Conservation (phyloP, 2,797 vertebrate genomes). For the Saxicola maurus region DNA sequence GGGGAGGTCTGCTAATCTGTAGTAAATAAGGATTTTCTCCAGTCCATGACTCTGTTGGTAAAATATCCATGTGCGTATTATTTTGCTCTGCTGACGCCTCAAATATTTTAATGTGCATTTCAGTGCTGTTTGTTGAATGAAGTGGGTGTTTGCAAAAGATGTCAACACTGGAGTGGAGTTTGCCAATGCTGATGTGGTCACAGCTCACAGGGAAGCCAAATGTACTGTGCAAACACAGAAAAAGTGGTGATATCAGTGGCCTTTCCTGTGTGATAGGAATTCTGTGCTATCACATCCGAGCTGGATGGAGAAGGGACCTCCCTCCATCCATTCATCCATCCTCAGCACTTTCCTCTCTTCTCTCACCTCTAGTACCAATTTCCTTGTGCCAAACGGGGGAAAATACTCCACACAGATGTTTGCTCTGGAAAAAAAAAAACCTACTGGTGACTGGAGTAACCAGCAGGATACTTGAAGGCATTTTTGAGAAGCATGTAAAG, state of each 20-base stretch:
- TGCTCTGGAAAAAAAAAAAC: neutral
- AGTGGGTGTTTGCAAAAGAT: neutral
- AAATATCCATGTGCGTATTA: neutral
- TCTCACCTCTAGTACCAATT: neutral
- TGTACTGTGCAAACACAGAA: neutral
- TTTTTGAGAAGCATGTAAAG: neutral
- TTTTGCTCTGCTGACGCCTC: neutral
- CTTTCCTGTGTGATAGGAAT: neutral
- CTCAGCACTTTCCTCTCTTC: neutral
- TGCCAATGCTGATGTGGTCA: neutral
- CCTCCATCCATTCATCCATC: neutral
- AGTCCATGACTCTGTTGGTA: neutral
- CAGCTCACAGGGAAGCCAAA: neutral
- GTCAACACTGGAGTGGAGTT: neutral
- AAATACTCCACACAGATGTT: neutral
- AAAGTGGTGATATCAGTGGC: neutral
- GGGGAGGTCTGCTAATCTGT: neutral
- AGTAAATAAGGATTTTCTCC: neutral
- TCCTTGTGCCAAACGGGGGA: neutral
- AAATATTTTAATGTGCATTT: neutral
- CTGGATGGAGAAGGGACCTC: neutral
- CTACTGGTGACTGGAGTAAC: neutral
- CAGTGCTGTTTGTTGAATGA: neutral
- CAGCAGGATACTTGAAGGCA: neutral
- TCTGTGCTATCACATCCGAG: rapidly evolving